Conservation (phyloP, 2,888 invertebrate species). For the Apomyelois bistriatella region DNA sequence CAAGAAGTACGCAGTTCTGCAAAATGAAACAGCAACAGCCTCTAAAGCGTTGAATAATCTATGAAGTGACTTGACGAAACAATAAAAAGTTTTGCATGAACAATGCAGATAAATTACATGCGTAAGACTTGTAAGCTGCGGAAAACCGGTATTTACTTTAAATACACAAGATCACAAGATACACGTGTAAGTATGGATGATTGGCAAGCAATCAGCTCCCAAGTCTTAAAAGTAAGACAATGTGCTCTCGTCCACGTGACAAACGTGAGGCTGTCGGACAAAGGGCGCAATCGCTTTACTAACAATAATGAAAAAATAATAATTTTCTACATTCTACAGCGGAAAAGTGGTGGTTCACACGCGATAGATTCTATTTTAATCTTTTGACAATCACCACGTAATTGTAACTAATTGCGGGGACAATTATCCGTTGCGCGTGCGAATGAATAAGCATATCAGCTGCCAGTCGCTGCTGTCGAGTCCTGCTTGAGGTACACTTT, state of each 20-base stretch:
- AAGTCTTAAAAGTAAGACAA: conserved; percentile 53
- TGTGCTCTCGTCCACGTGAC: conserved; percentile 55
- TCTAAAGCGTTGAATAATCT: too few species aligned
- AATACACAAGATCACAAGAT: conserved; percentile 13
- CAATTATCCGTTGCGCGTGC: conserved; percentile 54
- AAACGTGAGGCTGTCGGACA: conserved; percentile 56
- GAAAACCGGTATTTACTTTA: not conserved
- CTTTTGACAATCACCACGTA: conserved; percentile 68
- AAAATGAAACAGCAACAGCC: too few species aligned
- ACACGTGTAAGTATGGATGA: conserved; percentile 53
- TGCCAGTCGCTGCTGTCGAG: not conserved
- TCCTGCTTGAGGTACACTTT: not conserved
- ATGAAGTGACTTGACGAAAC: too few species aligned
- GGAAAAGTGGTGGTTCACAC: conserved; percentile 68
- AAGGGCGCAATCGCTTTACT: conserved; percentile 44
- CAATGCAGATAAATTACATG: too few species aligned
- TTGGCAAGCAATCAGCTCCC: conserved; percentile 60
- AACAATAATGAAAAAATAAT: conserved; percentile 48
- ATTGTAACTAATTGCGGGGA: conserved; percentile 59
- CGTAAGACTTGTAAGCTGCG: not conserved
- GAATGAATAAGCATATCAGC: conserved; percentile 32
- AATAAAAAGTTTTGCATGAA: not conserved
- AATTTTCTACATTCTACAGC: conserved; percentile 58
- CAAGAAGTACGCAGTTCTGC: too few species aligned
- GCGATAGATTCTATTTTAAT: conserved; percentile 73